Base-by-base conservation (phyloP, 2,888 invertebrate species). In the Agonum fuliginosum region DNA sequence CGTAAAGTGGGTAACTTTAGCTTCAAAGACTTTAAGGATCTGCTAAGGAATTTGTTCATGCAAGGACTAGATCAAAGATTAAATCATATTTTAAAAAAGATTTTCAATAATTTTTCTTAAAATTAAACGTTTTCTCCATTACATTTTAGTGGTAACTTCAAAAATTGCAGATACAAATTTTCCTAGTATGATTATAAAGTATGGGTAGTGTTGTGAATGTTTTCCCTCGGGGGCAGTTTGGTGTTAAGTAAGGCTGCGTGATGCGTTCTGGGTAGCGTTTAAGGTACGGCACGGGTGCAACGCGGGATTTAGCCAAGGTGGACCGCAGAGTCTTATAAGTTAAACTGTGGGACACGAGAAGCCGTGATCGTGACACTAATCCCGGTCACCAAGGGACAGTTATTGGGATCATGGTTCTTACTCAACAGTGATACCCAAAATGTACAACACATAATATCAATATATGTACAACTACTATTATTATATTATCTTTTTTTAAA, bases 291-390 rank as follows among this genome's bases (percentile, higher is more conserved):
- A 27, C 27, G 19, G 46, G 17, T 62, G 58, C 58, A 62, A 19
- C 30, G 20, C 37, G 41, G 67, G 67, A 75, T 67, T 75, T 30
- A 65, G 12, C 75, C 46, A 48, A 67, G 51, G 48, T 67, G 67
- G 75, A 75, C 75, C 75, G 34, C 67, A 75, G 75, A 65, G 67
- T 75, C 75, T 75, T 75, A 75, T 75, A 75, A 75, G 75, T 75
- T 75, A 75, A 70, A 75, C 67, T 67, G 67, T 51, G 48, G 34
- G 72, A 54, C 41, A 41, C 67, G 75, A 14, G 43, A 17, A 22
- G 24, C 48, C 62, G 75, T 46, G 51, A 51, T 75, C 65, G 75
- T 75, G 75, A 75, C 75, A 75, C 65, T 75, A 75, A 75, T 75
- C 75, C 67, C 34, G 67, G 75, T 75, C 75, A 67, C 75, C 75